Conservation (phyloP, 2,888 invertebrate genomes). For the Morinoia aosen region DNA sequence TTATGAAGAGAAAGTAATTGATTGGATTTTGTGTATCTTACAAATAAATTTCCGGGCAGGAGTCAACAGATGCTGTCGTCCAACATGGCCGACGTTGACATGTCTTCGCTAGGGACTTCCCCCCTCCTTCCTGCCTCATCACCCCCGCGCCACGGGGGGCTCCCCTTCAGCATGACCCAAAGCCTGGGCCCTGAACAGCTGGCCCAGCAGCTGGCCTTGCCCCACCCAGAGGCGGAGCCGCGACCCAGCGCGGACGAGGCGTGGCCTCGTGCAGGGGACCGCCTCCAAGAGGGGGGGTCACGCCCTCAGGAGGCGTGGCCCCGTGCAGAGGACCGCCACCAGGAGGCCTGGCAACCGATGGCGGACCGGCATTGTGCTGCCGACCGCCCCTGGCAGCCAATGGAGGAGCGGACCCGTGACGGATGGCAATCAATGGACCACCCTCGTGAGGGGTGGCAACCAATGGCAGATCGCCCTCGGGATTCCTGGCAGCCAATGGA, state of each 20-base stretch:
- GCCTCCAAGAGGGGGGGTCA: neutral
- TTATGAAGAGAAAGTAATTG: too few species aligned
- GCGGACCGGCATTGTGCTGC: neutral
- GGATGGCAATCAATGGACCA: neutral
- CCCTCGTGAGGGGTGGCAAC: neutral
- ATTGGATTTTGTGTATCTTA: too few species aligned
- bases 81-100: neutral
- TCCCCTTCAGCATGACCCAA: constrained; percentile 63
- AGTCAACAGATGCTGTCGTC: constrained; percentile 16
- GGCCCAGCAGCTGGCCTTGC: constrained; percentile 56
- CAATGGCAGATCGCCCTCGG: neutral
- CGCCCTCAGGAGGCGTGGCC: constrained; percentile 17
- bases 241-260: neutral
- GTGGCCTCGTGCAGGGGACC: neutral
- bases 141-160: neutral
- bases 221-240: neutral
- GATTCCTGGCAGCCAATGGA: constrained; percentile 28
- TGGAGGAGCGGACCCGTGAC: neutral
- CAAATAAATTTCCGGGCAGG: neutral
- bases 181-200: constrained; percentile 65
- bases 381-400: neutral
- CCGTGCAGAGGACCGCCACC: neutral
- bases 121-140: neutral
- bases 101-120: neutral
- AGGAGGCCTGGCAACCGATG: neutral